phyloP scores from a whole-genome alignment of 2,113 vertebrate genomes.

The Aspiorhynchus laticeps region DNA sequence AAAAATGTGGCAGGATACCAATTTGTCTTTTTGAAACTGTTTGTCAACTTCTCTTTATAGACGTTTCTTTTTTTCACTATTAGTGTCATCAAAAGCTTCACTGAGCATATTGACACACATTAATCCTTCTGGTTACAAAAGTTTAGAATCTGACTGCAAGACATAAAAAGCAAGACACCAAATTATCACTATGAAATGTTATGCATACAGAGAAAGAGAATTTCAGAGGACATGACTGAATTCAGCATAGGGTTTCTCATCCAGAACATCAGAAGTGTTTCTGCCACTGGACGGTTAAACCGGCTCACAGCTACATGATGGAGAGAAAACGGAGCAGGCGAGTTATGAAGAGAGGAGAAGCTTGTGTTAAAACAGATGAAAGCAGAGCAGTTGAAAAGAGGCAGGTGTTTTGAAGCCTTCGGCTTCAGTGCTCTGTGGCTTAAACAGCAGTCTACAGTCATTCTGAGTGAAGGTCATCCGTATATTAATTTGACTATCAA shows the following conservation, averaged over 20 bases:
- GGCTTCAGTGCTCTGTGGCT: background rate
- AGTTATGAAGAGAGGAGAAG: background rate
- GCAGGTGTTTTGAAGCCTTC: slow-evolving; percentile 15
- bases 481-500: background rate
- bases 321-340: background rate
- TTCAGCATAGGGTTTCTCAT: background rate
- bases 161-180: background rate
- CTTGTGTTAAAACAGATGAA: slow-evolving; percentile 36
- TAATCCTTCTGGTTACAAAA: background rate
- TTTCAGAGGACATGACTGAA: background rate
- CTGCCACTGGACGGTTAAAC: background rate
- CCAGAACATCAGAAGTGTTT: slow-evolving; percentile 3
- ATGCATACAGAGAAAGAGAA: background rate
- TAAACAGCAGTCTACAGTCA: background rate
- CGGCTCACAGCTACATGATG: background rate
- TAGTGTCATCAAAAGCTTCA: background rate
- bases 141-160: background rate
- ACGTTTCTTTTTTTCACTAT: too few relatives aligned
- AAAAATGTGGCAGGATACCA: too few relatives aligned
- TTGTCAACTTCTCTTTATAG: background rate
- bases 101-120: background rate
- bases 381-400: slow-evolving; percentile 40
- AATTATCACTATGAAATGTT: background rate
- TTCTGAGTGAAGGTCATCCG: background rate
- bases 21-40: background rate